A percentile compares a stretch with the other conserved stretches of the same genome.
These are phyloP conservation scores for Lasioglossum villosulum DNA, from an alignment of 2,888 invertebrate genomes.

Conservation along the genomic window DNA sequence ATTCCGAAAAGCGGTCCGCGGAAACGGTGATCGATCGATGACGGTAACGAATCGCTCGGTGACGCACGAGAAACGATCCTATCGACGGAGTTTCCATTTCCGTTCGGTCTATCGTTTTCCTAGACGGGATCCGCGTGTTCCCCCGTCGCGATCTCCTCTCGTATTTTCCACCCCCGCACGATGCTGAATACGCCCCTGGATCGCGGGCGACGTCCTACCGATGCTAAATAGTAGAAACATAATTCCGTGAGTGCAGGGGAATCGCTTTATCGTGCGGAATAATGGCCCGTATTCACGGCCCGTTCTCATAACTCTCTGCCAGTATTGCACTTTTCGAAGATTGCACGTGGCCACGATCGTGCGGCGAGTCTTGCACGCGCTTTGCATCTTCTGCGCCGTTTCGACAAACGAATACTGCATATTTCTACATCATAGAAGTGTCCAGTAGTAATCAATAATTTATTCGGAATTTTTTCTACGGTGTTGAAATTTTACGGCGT, in stretches of 20 bases:
- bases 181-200: not conserved
- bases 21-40: slow-evolving; percentile 72
- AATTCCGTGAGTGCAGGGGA: slow-evolving; percentile 78
- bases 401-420: not conserved
- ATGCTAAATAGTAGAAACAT: slow-evolving; percentile 82
- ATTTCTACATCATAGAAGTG: not conserved
- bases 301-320: slow-evolving; percentile 78
- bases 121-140: slow-evolving; percentile 13
- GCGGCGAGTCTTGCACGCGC: not conserved
- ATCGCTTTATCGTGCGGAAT: slow-evolving; percentile 84
- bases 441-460: not conserved
- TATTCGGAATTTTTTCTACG: not conserved
- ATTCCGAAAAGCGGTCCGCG: slow-evolving; percentile 57
- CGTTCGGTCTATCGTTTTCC: slow-evolving; percentile 55
- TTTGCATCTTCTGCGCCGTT: slow-evolving; percentile 1
- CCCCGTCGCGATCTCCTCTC: not conserved
- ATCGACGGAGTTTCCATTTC: slow-evolving; percentile 72
- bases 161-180: slow-evolving; percentile 12
- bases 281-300: slow-evolving; percentile 80
- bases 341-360: slow-evolving; percentile 69
- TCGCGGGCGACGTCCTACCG: slow-evolving; percentile 54
- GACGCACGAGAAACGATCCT: slow-evolving; percentile 69
- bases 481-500: not conserved
- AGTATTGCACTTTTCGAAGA: slow-evolving; percentile 77
- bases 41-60: slow-evolving; percentile 75